Conservation (phyloP, 2,113 vertebrate genomes). For the Centropus bengalensis region DNA sequence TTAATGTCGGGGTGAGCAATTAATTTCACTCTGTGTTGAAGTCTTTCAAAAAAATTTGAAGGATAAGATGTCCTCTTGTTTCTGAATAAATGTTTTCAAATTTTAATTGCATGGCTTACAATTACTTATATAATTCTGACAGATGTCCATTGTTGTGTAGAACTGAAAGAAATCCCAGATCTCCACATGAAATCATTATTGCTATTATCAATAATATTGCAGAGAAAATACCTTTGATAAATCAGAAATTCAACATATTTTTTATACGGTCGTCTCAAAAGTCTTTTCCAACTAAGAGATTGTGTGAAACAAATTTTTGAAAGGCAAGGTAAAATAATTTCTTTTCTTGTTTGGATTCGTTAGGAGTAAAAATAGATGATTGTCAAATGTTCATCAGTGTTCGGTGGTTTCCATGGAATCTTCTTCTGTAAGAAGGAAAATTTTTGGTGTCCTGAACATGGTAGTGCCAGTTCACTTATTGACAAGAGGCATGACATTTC, state of each 20-base stretch:
- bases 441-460: neutral
- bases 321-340: neutral
- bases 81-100: neutral
- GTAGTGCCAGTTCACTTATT: neutral
- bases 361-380: neutral
- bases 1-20: neutral
- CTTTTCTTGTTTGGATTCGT: neutral
- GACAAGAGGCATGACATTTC: accelerated
- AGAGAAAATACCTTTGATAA: neutral
- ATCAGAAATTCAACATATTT: neutral
- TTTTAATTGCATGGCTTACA: neutral
- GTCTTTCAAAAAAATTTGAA: neutral
- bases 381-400: constrained; percentile 22
- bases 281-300: no score
- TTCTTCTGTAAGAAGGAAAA: constrained; percentile 10
- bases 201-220: neutral
- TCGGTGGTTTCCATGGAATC: constrained; percentile 32
- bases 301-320: neutral
- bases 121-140: neutral
- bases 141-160: neutral
- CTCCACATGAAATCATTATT: neutral
- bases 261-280: neutral
- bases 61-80: neutral
- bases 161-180: neutral
- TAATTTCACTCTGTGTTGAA: neutral